Evolutionary conservation across 2,113 vertebrate species (phyloP).

Genomic region (Chaetodon trifascialis): DNA sequence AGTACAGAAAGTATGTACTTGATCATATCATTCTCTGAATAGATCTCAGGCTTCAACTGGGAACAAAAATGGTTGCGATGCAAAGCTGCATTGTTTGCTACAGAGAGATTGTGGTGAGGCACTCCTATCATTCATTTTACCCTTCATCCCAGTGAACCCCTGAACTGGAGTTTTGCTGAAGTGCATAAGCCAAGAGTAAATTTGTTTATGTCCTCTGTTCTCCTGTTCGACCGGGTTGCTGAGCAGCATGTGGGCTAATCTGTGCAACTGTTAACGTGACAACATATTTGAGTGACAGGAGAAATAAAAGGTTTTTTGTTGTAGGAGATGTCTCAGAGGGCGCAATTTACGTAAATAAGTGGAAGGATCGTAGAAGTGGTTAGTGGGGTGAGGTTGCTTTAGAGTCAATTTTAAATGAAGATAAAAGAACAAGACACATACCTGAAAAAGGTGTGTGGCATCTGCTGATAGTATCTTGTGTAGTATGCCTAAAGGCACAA

Average conservation of each 20-base stretch:
- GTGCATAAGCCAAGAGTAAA: constrained; percentile 50
- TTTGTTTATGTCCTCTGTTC: constrained; percentile 43
- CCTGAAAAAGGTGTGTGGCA: background rate
- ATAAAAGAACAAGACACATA: background rate
- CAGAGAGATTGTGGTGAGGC: background rate
- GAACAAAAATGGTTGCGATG: background rate
- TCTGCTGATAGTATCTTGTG: background rate
- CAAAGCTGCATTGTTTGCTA: constrained; percentile 14
- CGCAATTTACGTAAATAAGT: constrained; percentile 27
- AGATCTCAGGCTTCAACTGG: constrained; percentile 1
- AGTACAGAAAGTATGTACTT: constrained; percentile 9
- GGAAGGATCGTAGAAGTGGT: constrained; percentile 19
- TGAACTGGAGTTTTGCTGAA: constrained; percentile 27
- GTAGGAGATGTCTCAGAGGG: constrained; percentile 9
- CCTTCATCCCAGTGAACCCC: constrained; percentile 17
- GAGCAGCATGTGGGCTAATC: constrained; percentile 22
- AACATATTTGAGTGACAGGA: constrained; percentile 59
- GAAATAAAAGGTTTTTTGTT: constrained; percentile 19
- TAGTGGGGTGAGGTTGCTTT: constrained; percentile 8
- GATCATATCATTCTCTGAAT: background rate
- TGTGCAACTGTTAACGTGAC: constrained; percentile 33
- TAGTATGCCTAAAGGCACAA: background rate
- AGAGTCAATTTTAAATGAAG: background rate
- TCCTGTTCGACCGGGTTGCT: constrained; percentile 59
- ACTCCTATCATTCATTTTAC: constrained; percentile 23